phyloP scores from a whole-genome alignment of 2,888 invertebrate genomes.

The Heteromyza rotundicornis region DNA sequence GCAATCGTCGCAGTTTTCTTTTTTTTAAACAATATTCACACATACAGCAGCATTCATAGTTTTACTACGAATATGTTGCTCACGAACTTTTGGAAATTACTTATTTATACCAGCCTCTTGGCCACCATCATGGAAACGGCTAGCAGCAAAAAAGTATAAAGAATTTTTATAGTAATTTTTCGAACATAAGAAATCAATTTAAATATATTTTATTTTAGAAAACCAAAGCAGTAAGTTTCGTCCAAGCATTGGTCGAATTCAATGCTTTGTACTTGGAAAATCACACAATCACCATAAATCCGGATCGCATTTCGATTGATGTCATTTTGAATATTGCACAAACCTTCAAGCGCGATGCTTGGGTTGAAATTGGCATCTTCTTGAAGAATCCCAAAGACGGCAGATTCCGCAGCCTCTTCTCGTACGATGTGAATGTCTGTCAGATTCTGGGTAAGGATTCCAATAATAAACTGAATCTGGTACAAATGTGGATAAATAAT shows the following conservation, averaged over 20 bases:
- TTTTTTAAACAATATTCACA: too few relatives aligned
- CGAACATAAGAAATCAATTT: too few relatives aligned
- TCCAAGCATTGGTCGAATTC: background rate
- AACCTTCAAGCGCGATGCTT: conserved; percentile 11
- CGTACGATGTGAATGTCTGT: conserved; percentile 31
- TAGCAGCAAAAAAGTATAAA: too few relatives aligned
- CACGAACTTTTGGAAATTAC: too few relatives aligned
- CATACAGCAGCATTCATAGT: too few relatives aligned
- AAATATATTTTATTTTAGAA: too few relatives aligned
- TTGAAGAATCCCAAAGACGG: background rate
- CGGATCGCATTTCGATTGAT: conserved; percentile 1
- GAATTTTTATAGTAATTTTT: too few relatives aligned
- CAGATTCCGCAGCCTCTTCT: conserved; percentile 27
- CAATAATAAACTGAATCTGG: background rate
- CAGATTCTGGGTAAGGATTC: conserved; percentile 23
- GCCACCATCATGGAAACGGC: too few relatives aligned
- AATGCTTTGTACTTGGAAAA: conserved; percentile 10
- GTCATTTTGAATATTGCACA: background rate
- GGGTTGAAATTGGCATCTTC: background rate
- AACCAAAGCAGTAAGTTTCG: background rate
- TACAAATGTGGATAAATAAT: conserved; percentile 21
- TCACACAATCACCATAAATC: background rate
- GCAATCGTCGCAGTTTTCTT: too few relatives aligned
- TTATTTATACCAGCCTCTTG: too few relatives aligned
- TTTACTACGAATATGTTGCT: too few relatives aligned